These are phyloP conservation scores for Timema cristinae DNA, from an alignment of 2,888 invertebrate genomes.

Conservation along the genomic window DNA sequence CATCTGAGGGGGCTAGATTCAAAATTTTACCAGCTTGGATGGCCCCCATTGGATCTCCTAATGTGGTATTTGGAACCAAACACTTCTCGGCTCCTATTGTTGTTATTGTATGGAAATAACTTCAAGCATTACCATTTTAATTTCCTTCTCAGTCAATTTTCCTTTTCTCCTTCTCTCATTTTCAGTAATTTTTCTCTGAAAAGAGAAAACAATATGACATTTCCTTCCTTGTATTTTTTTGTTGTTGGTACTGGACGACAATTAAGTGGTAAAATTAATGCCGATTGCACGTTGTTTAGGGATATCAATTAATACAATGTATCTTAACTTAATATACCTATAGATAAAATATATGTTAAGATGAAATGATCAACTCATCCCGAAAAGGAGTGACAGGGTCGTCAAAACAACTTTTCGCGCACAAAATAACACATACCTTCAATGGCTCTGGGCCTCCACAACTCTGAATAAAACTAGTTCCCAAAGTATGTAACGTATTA, in stretches of 20 bases:
- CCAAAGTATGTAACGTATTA: too few relatives aligned
- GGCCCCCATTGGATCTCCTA: not conserved
- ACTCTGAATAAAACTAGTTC: not conserved
- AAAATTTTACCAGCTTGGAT: not conserved
- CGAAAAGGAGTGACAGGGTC: not conserved
- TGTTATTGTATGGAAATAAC: too few relatives aligned
- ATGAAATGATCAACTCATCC: not conserved
- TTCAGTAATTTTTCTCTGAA: not conserved
- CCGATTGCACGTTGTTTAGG: not conserved
- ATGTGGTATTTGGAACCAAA: not conserved
- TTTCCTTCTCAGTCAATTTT: not conserved
- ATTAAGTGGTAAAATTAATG: too few relatives aligned
- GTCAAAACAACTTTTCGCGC: not conserved
- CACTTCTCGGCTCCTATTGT: too few relatives aligned
- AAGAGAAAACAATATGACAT: not conserved
- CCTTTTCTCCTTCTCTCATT: not conserved
- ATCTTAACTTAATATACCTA: too few relatives aligned
- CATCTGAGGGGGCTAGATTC: not conserved
- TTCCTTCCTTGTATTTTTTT: not conserved
- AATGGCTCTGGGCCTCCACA: not conserved
- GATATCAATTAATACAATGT: too few relatives aligned
- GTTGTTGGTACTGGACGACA: too few relatives aligned
- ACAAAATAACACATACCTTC: slow-evolving; percentile 3
- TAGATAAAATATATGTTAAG: too few relatives aligned
- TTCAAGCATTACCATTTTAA: too few relatives aligned